A percentile compares a stretch with the other conserved stretches of the same genome.
Evolutionary conservation across 2,797 vertebrate species (phyloP).

Genomic region (Chloroceryle amazona): DNA sequence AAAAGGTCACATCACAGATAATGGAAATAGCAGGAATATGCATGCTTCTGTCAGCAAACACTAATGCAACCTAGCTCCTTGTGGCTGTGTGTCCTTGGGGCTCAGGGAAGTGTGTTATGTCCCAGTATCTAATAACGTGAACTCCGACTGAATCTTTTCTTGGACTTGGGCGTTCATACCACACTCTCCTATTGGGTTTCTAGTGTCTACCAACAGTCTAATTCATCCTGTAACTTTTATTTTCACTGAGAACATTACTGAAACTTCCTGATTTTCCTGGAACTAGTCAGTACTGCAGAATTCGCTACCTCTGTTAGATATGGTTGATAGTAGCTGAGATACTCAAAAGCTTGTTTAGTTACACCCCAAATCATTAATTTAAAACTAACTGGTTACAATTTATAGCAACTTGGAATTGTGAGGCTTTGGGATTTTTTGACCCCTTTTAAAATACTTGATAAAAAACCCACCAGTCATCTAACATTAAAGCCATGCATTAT

Average conservation of each 20-base stretch:
- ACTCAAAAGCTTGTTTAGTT: background rate
- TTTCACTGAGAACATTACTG: background rate
- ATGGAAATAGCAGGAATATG: background rate
- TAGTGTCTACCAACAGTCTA: background rate
- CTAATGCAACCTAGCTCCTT: background rate
- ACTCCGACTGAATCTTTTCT: background rate
- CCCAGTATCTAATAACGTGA: background rate
- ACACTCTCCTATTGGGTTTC: background rate
- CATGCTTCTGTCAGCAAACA: background rate
- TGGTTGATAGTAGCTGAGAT: accelerated
- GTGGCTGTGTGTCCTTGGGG: background rate
- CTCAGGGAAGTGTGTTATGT: background rate
- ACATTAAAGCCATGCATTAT: background rate
- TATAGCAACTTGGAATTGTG: background rate
- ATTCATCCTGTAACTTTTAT: background rate
- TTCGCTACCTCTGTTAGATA: background rate
- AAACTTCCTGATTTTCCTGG: background rate
- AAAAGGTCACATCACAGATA: background rate
- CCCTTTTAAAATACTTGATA: background rate
- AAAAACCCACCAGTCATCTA: background rate
- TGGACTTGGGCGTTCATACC: background rate
- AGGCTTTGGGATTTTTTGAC: background rate
- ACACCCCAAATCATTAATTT: background rate
- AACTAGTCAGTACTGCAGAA: background rate
- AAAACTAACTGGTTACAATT: background rate